A percentile compares a stretch with the other conserved stretches of the same genome.
Evolutionary conservation across 2,888 invertebrate species (phyloP).

Genomic region (Palloptera scutellata): DNA sequence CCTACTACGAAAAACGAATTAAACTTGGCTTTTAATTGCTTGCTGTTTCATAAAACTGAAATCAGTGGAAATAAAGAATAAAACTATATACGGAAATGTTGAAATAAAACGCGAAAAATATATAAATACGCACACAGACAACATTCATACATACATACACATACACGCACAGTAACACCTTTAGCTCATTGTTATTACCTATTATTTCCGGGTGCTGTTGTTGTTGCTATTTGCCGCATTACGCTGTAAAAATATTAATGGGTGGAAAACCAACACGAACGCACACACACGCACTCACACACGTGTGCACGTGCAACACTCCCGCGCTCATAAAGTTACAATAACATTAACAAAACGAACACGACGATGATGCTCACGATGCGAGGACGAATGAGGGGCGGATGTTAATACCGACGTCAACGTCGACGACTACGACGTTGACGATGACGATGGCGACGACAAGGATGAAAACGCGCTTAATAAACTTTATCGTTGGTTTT

Average conservation of each 20-base stretch:
- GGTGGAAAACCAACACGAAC: constrained; percentile 19
- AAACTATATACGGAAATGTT: too few species aligned
- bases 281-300: constrained; percentile 3
- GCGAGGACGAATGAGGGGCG: neutral
- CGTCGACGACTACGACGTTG: neutral
- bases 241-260: constrained; percentile 20
- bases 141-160: too few species aligned
- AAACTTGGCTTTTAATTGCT: constrained; percentile 33
- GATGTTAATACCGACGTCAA: neutral
- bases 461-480: constrained; percentile 4
- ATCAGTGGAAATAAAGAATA: neutral
- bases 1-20: constrained; percentile 28
- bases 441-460: neutral
- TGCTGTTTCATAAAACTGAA: neutral
- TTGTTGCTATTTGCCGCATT: neutral
- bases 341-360: too few species aligned
- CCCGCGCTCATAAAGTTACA: neutral
- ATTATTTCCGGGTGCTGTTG: neutral
- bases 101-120: too few species aligned
- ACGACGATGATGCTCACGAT: neutral
- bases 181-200: neutral
- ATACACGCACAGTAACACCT: too few species aligned
- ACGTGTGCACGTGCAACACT: constrained; percentile 4
- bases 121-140: too few species aligned
- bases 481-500: constrained; percentile 21